Conservation (phyloP, 1,140 invertebrate species). For the Limonius californicus region DNA sequence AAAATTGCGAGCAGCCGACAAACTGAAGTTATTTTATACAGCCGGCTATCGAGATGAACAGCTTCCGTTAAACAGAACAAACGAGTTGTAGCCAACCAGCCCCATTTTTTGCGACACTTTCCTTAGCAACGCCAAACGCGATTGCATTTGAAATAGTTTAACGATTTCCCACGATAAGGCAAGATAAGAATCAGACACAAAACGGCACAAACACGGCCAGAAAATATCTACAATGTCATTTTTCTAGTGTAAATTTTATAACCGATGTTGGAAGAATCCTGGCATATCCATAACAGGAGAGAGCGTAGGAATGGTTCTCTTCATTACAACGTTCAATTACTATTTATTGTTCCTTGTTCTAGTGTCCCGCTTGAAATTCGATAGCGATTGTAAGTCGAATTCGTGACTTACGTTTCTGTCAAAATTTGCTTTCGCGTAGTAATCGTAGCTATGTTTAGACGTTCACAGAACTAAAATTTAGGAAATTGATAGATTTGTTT, state of each 20-base stretch:
- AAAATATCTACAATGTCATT: background rate
- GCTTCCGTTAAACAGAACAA: too few relatives aligned
- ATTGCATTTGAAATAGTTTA: background rate
- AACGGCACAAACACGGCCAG: background rate
- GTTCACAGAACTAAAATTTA: too few relatives aligned
- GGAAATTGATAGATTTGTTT: too few relatives aligned
- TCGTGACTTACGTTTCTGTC: too few relatives aligned
- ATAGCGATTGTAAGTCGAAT: too few relatives aligned
- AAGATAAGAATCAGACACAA: too few relatives aligned
- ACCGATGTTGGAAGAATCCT: background rate
- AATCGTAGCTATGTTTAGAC: too few relatives aligned
- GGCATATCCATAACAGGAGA: background rate
- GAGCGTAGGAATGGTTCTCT: background rate
- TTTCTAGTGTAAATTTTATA: constrained; percentile 2
- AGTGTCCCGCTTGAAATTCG: too few relatives aligned
- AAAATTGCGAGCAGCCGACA: background rate
- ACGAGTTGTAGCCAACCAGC: too few relatives aligned
- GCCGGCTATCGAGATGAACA: background rate
- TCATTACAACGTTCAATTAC: background rate
- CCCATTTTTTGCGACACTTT: too few relatives aligned
- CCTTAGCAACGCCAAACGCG: background rate
- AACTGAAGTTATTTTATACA: background rate
- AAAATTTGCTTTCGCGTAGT: too few relatives aligned
- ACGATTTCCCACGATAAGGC: background rate
- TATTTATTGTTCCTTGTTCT: background rate